These are phyloP conservation scores for Eupsilia transversa DNA, from an alignment of 2,888 invertebrate species.

Conservation along the genomic window DNA sequence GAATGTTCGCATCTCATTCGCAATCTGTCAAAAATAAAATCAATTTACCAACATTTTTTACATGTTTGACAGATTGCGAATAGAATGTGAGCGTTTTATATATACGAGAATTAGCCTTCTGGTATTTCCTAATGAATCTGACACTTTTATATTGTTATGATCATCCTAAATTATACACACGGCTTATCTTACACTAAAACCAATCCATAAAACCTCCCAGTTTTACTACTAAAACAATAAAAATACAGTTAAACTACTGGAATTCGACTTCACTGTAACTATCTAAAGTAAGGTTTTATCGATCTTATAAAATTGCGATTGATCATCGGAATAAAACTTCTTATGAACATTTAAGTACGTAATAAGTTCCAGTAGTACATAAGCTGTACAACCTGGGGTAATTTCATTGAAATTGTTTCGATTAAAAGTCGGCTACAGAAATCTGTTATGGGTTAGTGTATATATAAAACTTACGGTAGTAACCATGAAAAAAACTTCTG, in stretches of 20 bases:
- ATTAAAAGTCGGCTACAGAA: too few species aligned
- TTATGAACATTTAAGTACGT: constrained; percentile 1
- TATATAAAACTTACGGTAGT: too few species aligned
- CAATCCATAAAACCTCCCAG: constrained; percentile 29
- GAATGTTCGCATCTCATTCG: too few species aligned
- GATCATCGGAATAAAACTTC: constrained; percentile 12
- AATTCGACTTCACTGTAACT: constrained; percentile 3
- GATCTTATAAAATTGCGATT: constrained; percentile 22
- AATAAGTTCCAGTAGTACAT: constrained; percentile 14
- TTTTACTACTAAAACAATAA: constrained; percentile 49
- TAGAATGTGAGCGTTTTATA: too few species aligned
- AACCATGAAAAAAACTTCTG: too few species aligned
- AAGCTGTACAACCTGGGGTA: background rate
- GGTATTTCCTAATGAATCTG: constrained; percentile 14
- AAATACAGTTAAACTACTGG: constrained; percentile 30
- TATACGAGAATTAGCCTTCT: too few species aligned
- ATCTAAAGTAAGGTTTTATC: constrained; percentile 30
- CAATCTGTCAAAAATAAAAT: too few species aligned
- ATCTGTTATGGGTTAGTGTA: too few species aligned
- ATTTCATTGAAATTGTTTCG: constrained; percentile 2
- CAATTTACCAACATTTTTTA: too few species aligned
- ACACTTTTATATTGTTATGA: constrained; percentile 46
- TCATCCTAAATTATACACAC: constrained; percentile 26
- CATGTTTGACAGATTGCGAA: too few species aligned
- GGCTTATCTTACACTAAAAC: constrained; percentile 17